phyloP scores from a whole-genome alignment of 92 coral and sea anemone species.

The Palythoa caribaeorum region DNA sequence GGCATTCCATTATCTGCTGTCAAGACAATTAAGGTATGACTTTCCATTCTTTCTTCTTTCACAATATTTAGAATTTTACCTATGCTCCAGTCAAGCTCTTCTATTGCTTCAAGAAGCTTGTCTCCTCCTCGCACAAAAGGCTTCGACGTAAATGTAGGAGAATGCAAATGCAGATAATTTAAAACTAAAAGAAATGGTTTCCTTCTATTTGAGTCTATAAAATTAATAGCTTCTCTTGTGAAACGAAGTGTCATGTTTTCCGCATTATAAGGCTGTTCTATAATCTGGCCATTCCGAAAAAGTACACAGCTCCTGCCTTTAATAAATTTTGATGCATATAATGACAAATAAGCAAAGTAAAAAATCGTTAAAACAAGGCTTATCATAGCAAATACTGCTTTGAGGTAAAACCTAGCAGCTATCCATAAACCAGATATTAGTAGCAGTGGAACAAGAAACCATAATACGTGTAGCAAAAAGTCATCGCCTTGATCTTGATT shows the following conservation, averaged over 20 bases:
- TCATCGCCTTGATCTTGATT: constrained; percentile 12
- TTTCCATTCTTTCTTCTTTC: constrained; percentile 54
- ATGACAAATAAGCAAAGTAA: constrained; percentile 33
- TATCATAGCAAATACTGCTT: constrained; percentile 20
- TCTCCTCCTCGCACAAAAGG: constrained; percentile 60
- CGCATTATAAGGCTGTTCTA: constrained; percentile 83
- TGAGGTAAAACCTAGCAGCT: constrained; percentile 18
- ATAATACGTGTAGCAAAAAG: constrained; percentile 16
- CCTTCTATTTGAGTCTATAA: constrained; percentile 63
- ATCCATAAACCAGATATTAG: constrained; percentile 46
- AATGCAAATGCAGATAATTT: constrained; percentile 77
- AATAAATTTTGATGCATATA: constrained; percentile 63
- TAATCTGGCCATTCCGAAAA: constrained; percentile 69
- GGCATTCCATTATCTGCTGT: constrained; percentile 81
- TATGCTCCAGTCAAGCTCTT: constrained; percentile 94
- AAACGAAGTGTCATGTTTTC: constrained; percentile 87
- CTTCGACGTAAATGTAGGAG: constrained; percentile 76
- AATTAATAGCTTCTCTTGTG: constrained; percentile 82
- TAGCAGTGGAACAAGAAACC: constrained; percentile 25
- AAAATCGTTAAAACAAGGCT: not conserved
- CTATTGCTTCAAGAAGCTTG: constrained; percentile 65
- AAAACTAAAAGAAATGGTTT: constrained; percentile 82
- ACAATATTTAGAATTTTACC: constrained; percentile 76
- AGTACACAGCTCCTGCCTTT: constrained; percentile 84
- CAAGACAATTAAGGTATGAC: constrained; percentile 74